Percentiles rank a stretch among this genome's conserved stretches.
phyloP scores from a whole-genome alignment of 37 sponge, comb jelly and placozoan genomes.

The Spongilla lacustris region DNA sequence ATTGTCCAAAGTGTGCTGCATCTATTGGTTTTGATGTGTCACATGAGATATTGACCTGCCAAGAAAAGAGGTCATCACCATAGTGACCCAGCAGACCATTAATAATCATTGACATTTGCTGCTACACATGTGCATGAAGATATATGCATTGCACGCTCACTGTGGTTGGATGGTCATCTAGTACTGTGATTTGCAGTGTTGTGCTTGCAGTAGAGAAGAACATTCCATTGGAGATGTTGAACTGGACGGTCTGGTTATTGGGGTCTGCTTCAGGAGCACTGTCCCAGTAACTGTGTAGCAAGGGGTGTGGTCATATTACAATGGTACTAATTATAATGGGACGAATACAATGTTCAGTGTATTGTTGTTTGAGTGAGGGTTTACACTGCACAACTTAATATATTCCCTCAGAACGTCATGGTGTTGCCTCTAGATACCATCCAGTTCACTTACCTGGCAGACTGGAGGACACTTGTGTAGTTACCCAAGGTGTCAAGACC shows the following conservation, averaged over 20 bases:
- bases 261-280: constrained; percentile 39
- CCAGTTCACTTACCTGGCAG: constrained; percentile 38
- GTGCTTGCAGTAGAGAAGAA: constrained; percentile 8
- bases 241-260: constrained; percentile 15
- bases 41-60: background rate
- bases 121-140: no score
- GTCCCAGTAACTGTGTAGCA: constrained; percentile 37
- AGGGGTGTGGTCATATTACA: background rate
- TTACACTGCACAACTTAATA: no score
- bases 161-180: constrained; percentile 58
- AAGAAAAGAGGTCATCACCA: background rate
- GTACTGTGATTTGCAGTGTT: constrained; percentile 2
- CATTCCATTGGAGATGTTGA: constrained; percentile 57
- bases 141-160: no score
- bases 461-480: constrained; percentile 36
- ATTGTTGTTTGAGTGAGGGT: no score
- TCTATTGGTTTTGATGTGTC: background rate
- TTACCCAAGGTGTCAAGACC: constrained; percentile 51
- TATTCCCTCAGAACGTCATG: no score
- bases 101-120: no score
- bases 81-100: no score
- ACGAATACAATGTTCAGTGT: no score
- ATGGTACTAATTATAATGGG: no score
- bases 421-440: no score
- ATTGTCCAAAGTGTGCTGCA: background rate